Evolutionary conservation across 1,140 invertebrate species (phyloP), one percentile per base, ranked within the genome.

Genomic region (Zaprionus capensis): DNA sequence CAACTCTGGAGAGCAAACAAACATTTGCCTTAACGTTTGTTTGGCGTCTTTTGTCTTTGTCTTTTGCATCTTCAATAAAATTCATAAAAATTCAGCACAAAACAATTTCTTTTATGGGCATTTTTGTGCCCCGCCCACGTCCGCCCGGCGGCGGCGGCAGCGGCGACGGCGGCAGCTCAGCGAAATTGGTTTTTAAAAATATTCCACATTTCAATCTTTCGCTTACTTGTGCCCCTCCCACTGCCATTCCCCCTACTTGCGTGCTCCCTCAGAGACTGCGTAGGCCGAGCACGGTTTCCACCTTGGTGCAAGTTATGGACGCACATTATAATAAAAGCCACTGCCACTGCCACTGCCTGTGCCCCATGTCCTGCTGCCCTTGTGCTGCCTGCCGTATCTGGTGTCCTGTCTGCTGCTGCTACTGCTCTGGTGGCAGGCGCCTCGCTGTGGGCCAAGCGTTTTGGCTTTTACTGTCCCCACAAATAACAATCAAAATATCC

Each of bases 151-250:
- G 65, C 65, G 61, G 22, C 75, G 11, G 76, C 57, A 41, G 44
- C 56, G 49, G 44, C 58, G 57, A 57, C 15, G 26, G 65, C 24
- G 67, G 64, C 58, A 72, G 84, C 84, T 84, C 85, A 88, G 41
- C 84, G 81, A 88, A 88, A 88, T 88, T 88, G 84, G 84, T 88
- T 88, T 88, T 88, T 81, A 88, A 87, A 87, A 88, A 88, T 88
- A 88, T 88, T 88, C 83, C 84, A 88, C 84, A 88, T 88, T 88
- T 88, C 84, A 88, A 88, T 88, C 85, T 88, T 69, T 76, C 80
- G 53, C 76, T 36, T 62, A 59, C 26, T 28, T 28, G 31, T 34
- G 31, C 31, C 31, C 24, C 53, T 65, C 17, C 26, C 24, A 26
- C 46, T 17, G 20, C 0, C 2, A 22, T 24, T 4, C 14, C 63